Base-by-base conservation (phyloP, 2,888 invertebrate species). In the Allolobophora icterica region DNA sequence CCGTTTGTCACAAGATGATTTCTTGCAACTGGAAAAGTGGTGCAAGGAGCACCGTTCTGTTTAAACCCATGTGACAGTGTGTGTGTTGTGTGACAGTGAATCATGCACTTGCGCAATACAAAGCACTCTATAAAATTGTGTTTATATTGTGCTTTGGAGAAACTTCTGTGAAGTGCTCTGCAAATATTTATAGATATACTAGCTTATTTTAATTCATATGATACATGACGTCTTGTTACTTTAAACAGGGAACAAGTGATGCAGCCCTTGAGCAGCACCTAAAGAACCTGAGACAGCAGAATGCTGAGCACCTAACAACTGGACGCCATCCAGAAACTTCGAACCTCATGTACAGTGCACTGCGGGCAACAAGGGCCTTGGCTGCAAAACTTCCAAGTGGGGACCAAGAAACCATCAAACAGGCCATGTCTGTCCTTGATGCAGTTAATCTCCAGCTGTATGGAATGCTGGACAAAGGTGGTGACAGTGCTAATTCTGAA, bases 401-500 rank as follows among this genome's bases (percentile, higher is more conserved):
- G n/a, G 45, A 42, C n/a, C 42, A 89, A 19, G 45, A 89, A 33
- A 89, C 89, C 8, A 89, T 89, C 33, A 89, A 89, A n/a, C 42
- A 89, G n/a, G 89, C 52, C 38, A 89, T 89, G 89, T 42, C 89
- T 42, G 89, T 89, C 21, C 89, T 89, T 30, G 89, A 89, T 33
- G 89, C 89, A 33, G 89, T 89, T 30, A 89, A 89, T 33, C 52
- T 52, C 21, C 89, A 89, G 89, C 89, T 89, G 52, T 89, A 89
- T 52, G 89, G 89, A 52, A 89, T 89, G 42, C 89, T 89, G 38
- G 89, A 42, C 89, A 89, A 52, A 42, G 89, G 89, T 40, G 89
- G 45, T n/a, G 89, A 87, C 34, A 34, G 21, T 35, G 38, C 34
- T 6, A 35, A 87, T 35, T 87, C 87, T 34, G 35, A 87, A 84